Conservation (phyloP, 64 coral and sea anemone species). For the Dendrophyllia cribrosa region DNA sequence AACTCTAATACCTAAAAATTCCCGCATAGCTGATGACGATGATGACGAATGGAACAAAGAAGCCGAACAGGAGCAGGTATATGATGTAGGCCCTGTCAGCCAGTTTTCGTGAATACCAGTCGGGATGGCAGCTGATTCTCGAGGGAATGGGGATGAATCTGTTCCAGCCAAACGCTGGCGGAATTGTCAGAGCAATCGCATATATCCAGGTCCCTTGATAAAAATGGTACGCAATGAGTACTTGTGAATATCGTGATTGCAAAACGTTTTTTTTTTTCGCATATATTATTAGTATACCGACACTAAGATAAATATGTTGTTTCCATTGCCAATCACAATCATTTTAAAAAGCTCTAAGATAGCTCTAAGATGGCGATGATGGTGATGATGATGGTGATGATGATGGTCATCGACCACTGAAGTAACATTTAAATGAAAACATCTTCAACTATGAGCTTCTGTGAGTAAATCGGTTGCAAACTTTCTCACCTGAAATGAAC, state of each 20-base stretch:
- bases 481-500: slow-evolving; percentile 3
- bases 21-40: slow-evolving; percentile 56
- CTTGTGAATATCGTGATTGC: background rate
- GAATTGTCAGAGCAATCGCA: slow-evolving; percentile 38
- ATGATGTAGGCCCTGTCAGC: slow-evolving; percentile 62
- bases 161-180: slow-evolving; percentile 89
- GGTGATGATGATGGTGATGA: no score
- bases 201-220: slow-evolving; percentile 52
- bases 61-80: slow-evolving; percentile 58
- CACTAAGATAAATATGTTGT: no score
- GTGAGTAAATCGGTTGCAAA: no score
- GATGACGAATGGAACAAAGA: slow-evolving; percentile 60
- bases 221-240: background rate
- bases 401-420: no score
- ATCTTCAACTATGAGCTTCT: no score
- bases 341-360: no score
- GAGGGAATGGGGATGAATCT: slow-evolving; percentile 71
- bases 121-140: slow-evolving; percentile 83
- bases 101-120: slow-evolving; percentile 70
- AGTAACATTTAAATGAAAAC: no score
- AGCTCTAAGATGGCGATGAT: no score
- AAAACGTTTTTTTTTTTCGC: background rate
- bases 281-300: no score
- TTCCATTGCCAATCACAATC: no score
- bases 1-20: slow-evolving; percentile 57